Conservation (phyloP, 2,113 vertebrate species). For the Pachypanchax playfairii region DNA sequence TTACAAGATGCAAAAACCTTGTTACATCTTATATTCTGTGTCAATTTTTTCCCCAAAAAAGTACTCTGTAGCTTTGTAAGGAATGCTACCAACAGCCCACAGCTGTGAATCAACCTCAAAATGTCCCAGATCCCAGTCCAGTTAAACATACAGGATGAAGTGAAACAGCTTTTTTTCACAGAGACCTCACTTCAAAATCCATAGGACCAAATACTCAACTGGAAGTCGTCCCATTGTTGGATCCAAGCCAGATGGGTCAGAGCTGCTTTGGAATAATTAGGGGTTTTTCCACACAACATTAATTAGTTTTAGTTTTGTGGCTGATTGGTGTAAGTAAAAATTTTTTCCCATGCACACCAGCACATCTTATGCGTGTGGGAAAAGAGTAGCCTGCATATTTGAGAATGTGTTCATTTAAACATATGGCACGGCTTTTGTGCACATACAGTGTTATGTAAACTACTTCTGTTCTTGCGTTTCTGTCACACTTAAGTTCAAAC, state of each 20-base stretch:
- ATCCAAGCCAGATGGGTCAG: not conserved
- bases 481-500: too few relatives aligned
- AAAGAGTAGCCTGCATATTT: conserved; percentile 5
- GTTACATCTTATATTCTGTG: too few relatives aligned
- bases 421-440: conserved; percentile 13
- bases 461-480: too few relatives aligned
- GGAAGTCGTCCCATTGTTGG: not conserved
- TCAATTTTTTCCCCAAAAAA: too few relatives aligned
- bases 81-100: too few relatives aligned
- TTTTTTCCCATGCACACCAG: not conserved
- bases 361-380: not conserved
- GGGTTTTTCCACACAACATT: not conserved
- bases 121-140: not conserved
- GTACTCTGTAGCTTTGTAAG: too few relatives aligned
- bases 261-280: not conserved
- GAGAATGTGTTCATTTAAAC: conserved; percentile 1
- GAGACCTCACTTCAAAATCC: not conserved
- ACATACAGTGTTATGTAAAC: too few relatives aligned
- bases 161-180: not conserved
- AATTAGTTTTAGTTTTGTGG: not conserved
- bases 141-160: not conserved
- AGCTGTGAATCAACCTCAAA: not conserved
- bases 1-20: too few relatives aligned
- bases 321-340: not conserved
- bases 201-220: not conserved